These are phyloP conservation scores for Pachycephus smyrnensis DNA, from an alignment of 2,888 invertebrate genomes.

Conservation along the genomic window DNA sequence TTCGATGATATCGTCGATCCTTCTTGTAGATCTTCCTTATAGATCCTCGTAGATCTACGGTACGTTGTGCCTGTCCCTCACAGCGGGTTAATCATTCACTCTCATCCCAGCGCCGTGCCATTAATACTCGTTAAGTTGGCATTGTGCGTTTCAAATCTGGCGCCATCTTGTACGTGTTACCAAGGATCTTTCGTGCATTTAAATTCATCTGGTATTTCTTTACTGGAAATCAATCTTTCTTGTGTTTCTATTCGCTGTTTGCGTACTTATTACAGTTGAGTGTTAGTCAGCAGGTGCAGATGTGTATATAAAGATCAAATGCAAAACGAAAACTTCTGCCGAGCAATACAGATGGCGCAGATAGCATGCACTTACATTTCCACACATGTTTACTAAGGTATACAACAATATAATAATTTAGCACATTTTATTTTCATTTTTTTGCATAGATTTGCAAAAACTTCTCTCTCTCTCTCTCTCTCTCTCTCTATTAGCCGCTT, in stretches of 20 bases:
- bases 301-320: no score
- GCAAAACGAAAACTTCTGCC: no score
- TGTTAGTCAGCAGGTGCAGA: no score
- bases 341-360: no score
- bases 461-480: no score
- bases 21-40: not conserved
- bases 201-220: not conserved
- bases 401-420: no score
- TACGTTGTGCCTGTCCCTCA: slow-evolving; percentile 2
- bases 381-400: no score
- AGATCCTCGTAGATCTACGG: not conserved
- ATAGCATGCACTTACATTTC: no score
- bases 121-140: slow-evolving; percentile 25
- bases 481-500: no score
- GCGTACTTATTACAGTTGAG: no score
- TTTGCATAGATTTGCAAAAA: no score
- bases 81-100: slow-evolving; percentile 23
- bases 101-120: slow-evolving; percentile 13
- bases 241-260: not conserved
- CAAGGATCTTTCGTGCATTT: not conserved
- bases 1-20: not conserved
- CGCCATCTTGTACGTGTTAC: not conserved
- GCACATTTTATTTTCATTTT: no score
- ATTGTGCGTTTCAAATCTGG: slow-evolving; percentile 14
- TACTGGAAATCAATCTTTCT: not conserved